Base-by-base conservation (phyloP, 2,888 invertebrate species). In the Lobophora halterata region DNA sequence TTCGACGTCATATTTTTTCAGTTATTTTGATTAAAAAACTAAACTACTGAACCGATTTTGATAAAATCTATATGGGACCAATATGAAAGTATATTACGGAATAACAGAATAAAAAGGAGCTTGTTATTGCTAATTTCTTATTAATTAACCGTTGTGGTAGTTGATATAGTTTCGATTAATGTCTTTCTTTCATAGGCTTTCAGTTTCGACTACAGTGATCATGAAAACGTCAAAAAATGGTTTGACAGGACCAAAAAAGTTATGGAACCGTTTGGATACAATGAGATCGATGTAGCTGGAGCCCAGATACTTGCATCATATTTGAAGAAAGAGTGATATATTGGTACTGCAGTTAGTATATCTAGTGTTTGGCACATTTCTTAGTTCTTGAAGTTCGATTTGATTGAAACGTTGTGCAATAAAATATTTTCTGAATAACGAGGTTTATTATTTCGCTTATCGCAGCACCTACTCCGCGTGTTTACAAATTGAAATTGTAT, bases 191-290 rank as follows among this genome's bases (percentile, higher is more conserved):
- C 12, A 14, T 81, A 91, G 90, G 87, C 83, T 5, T 79, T 89
- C 6, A 82, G 70, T 3, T 89, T 87, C 50, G 90, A 92, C 61
- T 79, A 89, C 44, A 82, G 82, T 10, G 76, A 86, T 26, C 89
- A 90, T 56, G 87, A 89, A 19, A 90, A 92, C 46, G 68, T 92
- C 2, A 66, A 71, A 2, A 86, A 88, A 8, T 95, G 94, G 94
- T 91, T 90, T 48, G 88, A 90, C 30, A 87, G 90, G 45, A 91
- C 91, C 50, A 93, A 92, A 72, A 89, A 88, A 8, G 88, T 86
- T 8, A 71, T 94, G 63, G 89, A 89, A 24, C 90, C 90, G 1
- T 91, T 88, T 49, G 94, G 92, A 0, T 94, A 93, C 61, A 89
- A 91, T 28, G 93, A 92, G 49, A 86, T 92, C 13, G 91, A 92